Evolutionary conservation across 2,888 invertebrate genomes (phyloP).

Genomic region (Blomia tropicalis): DNA sequence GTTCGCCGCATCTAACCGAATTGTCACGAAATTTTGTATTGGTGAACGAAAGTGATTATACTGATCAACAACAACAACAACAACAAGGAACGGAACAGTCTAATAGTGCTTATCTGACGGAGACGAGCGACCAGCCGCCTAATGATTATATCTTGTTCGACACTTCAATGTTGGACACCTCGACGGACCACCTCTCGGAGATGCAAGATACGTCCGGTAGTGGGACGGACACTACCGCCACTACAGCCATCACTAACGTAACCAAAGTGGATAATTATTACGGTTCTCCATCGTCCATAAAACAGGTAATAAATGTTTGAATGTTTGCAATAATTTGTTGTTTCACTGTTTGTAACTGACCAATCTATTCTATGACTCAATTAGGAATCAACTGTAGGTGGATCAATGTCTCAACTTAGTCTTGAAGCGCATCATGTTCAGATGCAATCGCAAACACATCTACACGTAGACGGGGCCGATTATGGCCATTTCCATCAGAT

Average conservation of each 20-base stretch:
- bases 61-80: neutral
- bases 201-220: conserved; percentile 6
- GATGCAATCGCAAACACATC: neutral
- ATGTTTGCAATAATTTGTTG: neutral
- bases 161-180: conserved; percentile 8
- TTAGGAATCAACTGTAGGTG: neutral
- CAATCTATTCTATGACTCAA: too few relatives aligned
- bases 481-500: neutral
- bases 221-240: neutral
- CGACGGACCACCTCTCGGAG: neutral
- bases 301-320: too few relatives aligned
- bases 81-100: neutral
- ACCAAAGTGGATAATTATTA: conserved; percentile 2
- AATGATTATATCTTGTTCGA: neutral
- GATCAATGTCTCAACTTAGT: neutral
- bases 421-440: conserved; percentile 2
- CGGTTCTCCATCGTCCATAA: neutral
- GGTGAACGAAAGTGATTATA: neutral
- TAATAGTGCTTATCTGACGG: neutral
- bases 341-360: neutral
- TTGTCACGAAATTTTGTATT: neutral
- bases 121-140: neutral
- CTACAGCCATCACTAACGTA: too few relatives aligned
- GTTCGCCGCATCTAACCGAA: neutral
- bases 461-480: neutral